Percentiles rank a stretch among this genome's conserved stretches.
These are phyloP conservation scores for Xenopus borealis DNA, from an alignment of 2,113 vertebrate species.

Conservation along the genomic window DNA sequence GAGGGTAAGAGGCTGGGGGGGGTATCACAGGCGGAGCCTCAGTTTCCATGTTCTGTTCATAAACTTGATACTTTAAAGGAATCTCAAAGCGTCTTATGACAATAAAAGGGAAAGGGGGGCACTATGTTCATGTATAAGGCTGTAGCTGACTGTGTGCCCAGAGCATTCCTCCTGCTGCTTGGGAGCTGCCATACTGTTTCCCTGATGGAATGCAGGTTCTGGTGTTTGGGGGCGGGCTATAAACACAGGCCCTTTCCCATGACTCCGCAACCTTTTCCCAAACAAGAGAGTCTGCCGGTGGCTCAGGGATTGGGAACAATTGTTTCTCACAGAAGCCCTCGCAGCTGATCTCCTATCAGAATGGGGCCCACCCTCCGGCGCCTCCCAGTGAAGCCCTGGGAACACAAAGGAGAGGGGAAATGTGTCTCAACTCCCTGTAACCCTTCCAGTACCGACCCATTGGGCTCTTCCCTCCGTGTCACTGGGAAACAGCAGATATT, in stretches of 20 bases:
- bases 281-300: slow-evolving; percentile 68
- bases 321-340: slow-evolving; percentile 74
- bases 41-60: too few species aligned
- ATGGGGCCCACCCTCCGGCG: slow-evolving; percentile 20
- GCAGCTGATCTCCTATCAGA: slow-evolving; percentile 61
- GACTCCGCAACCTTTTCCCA: slow-evolving; percentile 84
- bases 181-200: too few species aligned
- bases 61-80: too few species aligned
- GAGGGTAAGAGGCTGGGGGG: too few species aligned
- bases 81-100: too few species aligned
- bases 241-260: slow-evolving; percentile 66
- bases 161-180: too few species aligned
- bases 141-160: too few species aligned
- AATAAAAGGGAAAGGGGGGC: too few species aligned
- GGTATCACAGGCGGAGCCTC: too few species aligned
- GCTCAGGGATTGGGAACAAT: slow-evolving; percentile 66
- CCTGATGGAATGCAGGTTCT: too few species aligned
- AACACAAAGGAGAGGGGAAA: slow-evolving; percentile 24
- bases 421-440: background rate
- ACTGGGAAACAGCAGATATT: background rate
- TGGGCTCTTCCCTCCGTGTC: slow-evolving; percentile 58
- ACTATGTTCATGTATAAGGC: too few species aligned
- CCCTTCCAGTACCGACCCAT: background rate
- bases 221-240: slow-evolving; percentile 46
- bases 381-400: slow-evolving; percentile 48